phyloP scores from a whole-genome alignment of 2,113 vertebrate genomes.

The Tachysurus vachellii region DNA sequence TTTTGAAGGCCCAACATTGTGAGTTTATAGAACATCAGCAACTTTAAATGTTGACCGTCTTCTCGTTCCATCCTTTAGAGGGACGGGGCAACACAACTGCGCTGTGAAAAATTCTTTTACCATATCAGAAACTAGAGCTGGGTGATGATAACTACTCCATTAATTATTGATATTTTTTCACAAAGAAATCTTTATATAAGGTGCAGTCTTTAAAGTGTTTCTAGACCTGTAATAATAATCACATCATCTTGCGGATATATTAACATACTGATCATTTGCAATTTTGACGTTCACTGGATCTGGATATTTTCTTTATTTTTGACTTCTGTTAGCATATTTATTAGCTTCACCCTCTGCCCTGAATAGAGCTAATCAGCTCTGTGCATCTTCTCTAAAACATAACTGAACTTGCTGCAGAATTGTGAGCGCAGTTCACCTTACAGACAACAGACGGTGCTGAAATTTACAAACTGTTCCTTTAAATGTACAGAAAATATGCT shows the following conservation, averaged over 20 bases:
- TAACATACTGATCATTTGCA: not conserved
- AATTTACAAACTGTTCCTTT: not conserved
- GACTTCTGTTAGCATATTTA: not conserved
- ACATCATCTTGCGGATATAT: too few species aligned
- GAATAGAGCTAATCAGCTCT: not conserved
- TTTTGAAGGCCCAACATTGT: not conserved
- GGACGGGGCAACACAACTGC: not conserved
- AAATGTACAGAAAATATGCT: not conserved
- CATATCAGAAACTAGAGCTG: not conserved
- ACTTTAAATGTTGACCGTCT: not conserved
- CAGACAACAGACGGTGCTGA: not conserved
- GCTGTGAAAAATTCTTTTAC: not conserved
- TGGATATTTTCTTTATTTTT: not conserved
- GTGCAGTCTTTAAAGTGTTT: not conserved
- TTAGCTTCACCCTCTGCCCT: not conserved
- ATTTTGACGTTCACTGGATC: not conserved
- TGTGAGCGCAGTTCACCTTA: not conserved
- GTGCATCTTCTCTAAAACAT: not conserved
- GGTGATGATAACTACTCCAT: not conserved
- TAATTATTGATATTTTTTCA: not conserved
- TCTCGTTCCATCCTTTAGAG: not conserved
- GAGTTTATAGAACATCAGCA: slow-evolving; percentile 4
- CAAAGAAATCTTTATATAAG: not conserved
- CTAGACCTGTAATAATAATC: not conserved
- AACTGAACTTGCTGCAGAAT: not conserved